phyloP scores from a whole-genome alignment of 2,888 invertebrate genomes.

The Ornithoptera alexandrae region DNA sequence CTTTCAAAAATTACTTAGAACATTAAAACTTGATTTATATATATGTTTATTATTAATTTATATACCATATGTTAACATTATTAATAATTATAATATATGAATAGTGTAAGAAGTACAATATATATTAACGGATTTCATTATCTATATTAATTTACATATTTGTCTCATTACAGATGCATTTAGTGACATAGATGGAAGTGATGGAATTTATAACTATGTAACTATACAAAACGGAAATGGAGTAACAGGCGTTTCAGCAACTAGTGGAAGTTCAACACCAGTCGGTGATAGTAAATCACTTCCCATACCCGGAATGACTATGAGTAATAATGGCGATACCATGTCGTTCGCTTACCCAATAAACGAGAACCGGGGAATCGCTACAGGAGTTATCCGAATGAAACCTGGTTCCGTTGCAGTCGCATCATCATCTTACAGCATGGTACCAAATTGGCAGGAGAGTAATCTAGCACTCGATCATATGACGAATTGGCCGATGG shows the following conservation, averaged over 20 bases:
- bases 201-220: conserved; percentile 30
- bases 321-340: conserved; percentile 36
- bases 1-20: not conserved
- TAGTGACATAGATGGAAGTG: conserved; percentile 21
- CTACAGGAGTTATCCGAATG: conserved; percentile 49
- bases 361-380: conserved; percentile 47
- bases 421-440: conserved; percentile 41
- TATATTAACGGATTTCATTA: no score
- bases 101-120: no score
- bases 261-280: conserved; percentile 56
- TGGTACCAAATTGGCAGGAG: conserved; percentile 40
- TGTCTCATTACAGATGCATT: conserved; percentile 4
- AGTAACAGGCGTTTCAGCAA: conserved; percentile 50
- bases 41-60: not conserved
- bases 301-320: conserved; percentile 39
- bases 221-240: conserved; percentile 37
- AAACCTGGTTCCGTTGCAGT: conserved; percentile 56
- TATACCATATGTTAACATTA: no score
- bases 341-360: conserved; percentile 41
- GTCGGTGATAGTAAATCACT: conserved; percentile 52
- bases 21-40: not conserved
- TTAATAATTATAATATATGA: no score
- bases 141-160: no score
- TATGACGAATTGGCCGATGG: conserved; percentile 23
- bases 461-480: conserved; percentile 36